Percentiles rank a stretch among this genome's conserved stretches.
phyloP scores from a whole-genome alignment of 2,888 invertebrate genomes.

The Melolontha melolontha region DNA sequence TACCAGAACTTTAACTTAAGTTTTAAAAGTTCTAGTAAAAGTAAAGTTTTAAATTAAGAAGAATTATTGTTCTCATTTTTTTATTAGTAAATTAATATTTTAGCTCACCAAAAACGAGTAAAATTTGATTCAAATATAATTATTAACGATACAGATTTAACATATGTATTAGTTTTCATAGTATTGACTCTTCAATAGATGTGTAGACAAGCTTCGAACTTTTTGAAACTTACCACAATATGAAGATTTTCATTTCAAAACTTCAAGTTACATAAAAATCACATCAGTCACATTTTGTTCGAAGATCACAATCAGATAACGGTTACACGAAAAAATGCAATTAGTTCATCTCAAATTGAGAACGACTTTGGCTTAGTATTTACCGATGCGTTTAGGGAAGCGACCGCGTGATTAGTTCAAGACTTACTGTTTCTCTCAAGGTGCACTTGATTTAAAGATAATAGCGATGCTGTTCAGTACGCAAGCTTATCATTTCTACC shows the following conservation, averaged over 20 bases:
- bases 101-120: no score
- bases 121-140: no score
- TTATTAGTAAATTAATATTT: no score
- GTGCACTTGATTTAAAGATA: slow-evolving; percentile 50
- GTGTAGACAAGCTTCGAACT: no score
- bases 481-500: slow-evolving; percentile 58
- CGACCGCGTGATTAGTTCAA: slow-evolving; percentile 42
- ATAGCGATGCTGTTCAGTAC: slow-evolving; percentile 46
- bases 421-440: slow-evolving; percentile 49
- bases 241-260: slow-evolving; percentile 17
- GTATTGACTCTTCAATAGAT: no score
- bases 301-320: background rate
- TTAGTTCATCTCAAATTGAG: slow-evolving; percentile 18
- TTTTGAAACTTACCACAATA: slow-evolving; percentile 18
- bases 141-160: no score
- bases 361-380: slow-evolving; percentile 12
- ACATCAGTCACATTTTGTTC: slow-evolving; percentile 24
- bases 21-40: no score
- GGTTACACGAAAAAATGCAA: slow-evolving; percentile 3
- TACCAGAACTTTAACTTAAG: no score
- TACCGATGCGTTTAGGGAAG: slow-evolving; percentile 23
- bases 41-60: no score
- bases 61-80: no score
- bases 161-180: no score
- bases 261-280: slow-evolving; percentile 5